Evolutionary conservation across 2,888 invertebrate species (phyloP), one percentile per base, ranked within the genome.

Genomic region (Oligia fasciuncula): DNA sequence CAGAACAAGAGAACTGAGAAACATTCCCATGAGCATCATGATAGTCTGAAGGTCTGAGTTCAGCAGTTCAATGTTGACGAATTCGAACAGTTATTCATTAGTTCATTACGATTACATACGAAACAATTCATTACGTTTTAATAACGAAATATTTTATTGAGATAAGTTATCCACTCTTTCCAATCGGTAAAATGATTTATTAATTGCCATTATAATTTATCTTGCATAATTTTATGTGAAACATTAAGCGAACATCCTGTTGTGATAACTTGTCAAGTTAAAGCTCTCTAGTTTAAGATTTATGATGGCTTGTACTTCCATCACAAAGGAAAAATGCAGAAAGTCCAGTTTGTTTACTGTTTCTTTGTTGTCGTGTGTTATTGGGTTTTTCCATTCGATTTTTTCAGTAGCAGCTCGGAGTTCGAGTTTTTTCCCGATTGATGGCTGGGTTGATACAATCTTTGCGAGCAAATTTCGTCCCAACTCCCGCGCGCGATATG

Each of bases 221-320:
- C 46, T 68, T 79, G 35, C 62, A 70, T 40, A 73, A 57, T 49
- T 43, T 29, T 76, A 29, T 62, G 17, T 63, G 77, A 66, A 49
- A 73, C 13, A 49, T 67, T 9, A 71, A 1, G 43, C 14, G 60
- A 63, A 76, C 63, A 76, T 85, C 85, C 85, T 76, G 82, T 60
- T 81, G 35, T 60, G 51, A 35, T 49, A 63, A 71, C 46, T 71
- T 67, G 77, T 72, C 67, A 76, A 76, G 73, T 65, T 65, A 46
- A 81, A 85, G 66, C 71, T 85, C 57, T 81, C 70, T 67, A 67
- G 60, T 51, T 73, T 57, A 73, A 72, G 81, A 83, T 81, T 76
- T 80, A 80, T 66, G 29, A 69, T 66, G 57, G 49, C 74, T 79
- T 75, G 72, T 69, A 60, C n/a, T 81, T 60, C 43, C 8, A 62